Percentiles rank a stretch among this genome's conserved stretches.
phyloP scores from a whole-genome alignment of 2,888 invertebrate genomes.

The Allolobophora icterica region DNA sequence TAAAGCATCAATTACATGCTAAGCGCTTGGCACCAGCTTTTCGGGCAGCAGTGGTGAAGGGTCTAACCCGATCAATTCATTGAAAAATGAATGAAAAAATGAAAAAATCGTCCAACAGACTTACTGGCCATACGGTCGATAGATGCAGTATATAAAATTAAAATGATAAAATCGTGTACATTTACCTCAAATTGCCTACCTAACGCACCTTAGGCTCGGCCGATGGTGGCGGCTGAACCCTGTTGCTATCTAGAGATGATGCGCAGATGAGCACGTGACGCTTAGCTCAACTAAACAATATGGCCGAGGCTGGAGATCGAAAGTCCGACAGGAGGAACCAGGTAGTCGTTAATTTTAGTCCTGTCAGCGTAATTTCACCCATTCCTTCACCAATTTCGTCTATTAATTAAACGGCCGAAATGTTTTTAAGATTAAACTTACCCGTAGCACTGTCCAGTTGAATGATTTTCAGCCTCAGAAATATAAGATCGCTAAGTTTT shows the following conservation, averaged over 20 bases:
- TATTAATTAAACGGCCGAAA: background rate
- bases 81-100: no score
- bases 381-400: background rate
- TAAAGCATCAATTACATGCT: no score
- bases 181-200: background rate
- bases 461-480: background rate
- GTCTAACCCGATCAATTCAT: no score
- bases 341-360: background rate
- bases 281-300: background rate
- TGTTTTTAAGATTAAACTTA: background rate
- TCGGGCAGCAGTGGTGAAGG: no score
- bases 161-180: no score
- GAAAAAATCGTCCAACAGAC: no score
- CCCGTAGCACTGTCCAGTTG: background rate
- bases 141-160: no score
- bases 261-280: background rate
- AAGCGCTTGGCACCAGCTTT: no score
- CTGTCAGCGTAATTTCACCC: background rate
- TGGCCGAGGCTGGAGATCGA: slow-evolving; percentile 22
- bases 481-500: background rate
- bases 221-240: background rate
- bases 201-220: background rate
- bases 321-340: background rate
- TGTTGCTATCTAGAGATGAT: background rate
- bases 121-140: no score